Evolutionary conservation across 2,113 vertebrate species (phyloP).

Genomic region (Coturnix japonica): DNA sequence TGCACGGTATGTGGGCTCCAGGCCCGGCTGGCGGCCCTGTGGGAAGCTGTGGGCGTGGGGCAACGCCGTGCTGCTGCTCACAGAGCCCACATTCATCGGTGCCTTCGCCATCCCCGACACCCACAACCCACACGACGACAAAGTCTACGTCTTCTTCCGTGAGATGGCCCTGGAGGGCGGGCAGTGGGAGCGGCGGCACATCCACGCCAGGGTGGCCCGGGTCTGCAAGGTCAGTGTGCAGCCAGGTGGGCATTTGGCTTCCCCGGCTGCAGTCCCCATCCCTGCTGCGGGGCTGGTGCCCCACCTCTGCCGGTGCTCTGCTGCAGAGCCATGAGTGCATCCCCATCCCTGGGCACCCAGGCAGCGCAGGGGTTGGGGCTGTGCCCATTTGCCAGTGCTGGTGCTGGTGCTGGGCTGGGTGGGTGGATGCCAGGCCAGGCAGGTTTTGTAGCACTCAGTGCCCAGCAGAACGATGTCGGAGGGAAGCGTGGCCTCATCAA

Average conservation of each 20-base stretch:
- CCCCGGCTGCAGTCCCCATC: not conserved
- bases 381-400: too few species aligned
- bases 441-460: not conserved
- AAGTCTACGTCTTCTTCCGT: conserved; percentile 89
- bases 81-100: conserved; percentile 83
- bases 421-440: not conserved
- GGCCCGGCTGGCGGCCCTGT: too few species aligned
- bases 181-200: conserved; percentile 79
- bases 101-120: conserved; percentile 86
- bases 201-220: conserved; percentile 86
- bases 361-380: not conserved
- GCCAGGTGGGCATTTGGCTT: not conserved
- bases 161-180: conserved; percentile 83
- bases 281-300: not conserved
- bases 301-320: not conserved
- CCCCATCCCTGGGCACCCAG: not conserved
- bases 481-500: conserved; percentile 88
- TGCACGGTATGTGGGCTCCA: conserved; percentile 75
- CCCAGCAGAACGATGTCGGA: conserved; percentile 83
- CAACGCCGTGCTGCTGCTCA: not conserved
- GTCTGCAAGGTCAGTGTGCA: conserved; percentile 85
- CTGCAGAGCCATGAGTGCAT: not conserved
- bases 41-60: not conserved
- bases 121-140: conserved; percentile 84
- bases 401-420: not conserved